phyloP scores from a whole-genome alignment of 2,888 invertebrate species.

The Mimumesa dahlbomi region DNA sequence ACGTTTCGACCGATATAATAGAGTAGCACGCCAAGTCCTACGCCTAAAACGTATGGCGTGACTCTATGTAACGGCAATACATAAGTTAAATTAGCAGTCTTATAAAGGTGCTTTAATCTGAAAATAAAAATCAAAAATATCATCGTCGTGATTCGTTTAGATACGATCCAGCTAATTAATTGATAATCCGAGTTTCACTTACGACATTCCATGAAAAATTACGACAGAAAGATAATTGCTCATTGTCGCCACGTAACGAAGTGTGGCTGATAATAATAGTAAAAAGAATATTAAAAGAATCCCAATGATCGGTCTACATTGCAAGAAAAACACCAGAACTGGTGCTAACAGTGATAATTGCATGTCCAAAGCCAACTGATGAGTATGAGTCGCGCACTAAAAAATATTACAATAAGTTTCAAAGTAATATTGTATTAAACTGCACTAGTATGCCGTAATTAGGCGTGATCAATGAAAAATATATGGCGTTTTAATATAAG shows the following conservation, averaged over 20 bases:
- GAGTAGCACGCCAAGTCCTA: slow-evolving; percentile 83
- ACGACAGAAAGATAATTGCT: slow-evolving; percentile 85
- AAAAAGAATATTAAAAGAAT: slow-evolving; percentile 82
- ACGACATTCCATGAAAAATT: slow-evolving; percentile 88
- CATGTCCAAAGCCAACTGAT: slow-evolving; percentile 88
- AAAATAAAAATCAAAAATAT: neutral
- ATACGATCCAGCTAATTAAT: too few relatives aligned
- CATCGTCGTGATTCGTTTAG: too few relatives aligned
- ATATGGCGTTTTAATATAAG: neutral
- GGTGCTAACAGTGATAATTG: slow-evolving; percentile 86
- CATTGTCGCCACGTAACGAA: slow-evolving; percentile 84
- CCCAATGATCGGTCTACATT: slow-evolving; percentile 82
- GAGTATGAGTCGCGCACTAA: slow-evolving; percentile 89
- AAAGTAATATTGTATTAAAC: neutral
- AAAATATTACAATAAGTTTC: slow-evolving; percentile 52
- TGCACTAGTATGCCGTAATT: neutral
- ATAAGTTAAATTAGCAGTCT: slow-evolving; percentile 86
- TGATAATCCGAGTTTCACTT: too few relatives aligned
- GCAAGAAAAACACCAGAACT: slow-evolving; percentile 84
- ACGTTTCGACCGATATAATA: slow-evolving; percentile 80
- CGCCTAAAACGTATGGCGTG: slow-evolving; percentile 85
- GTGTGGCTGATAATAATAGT: slow-evolving; percentile 83
- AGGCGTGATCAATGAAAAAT: neutral
- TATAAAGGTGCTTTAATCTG: slow-evolving; percentile 86
- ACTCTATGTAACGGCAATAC: slow-evolving; percentile 84